Percentiles rank a stretch among this genome's conserved stretches.
These are phyloP conservation scores for Spea multiplicata DNA, from an alignment of 2,113 vertebrate genomes.

Conservation along the genomic window DNA sequence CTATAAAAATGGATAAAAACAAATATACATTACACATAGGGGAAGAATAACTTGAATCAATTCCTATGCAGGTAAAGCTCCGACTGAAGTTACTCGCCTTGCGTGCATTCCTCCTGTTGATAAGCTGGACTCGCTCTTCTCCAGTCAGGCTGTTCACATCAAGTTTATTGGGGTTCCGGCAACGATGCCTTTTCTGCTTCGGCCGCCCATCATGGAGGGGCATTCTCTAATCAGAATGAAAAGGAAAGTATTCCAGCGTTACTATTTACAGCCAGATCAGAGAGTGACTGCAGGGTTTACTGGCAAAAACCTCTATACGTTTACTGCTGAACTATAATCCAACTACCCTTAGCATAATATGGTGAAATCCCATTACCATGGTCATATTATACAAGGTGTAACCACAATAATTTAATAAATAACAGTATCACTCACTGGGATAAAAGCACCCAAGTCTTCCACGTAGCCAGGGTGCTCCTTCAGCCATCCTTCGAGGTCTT, in stretches of 20 bases:
- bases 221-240: conserved; percentile 61
- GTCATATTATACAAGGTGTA: background rate
- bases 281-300: no score
- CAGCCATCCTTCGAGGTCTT: conserved; percentile 91
- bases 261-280: background rate
- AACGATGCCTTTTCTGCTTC: conserved; percentile 96
- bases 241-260: background rate
- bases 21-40: no score
- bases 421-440: conserved; percentile 73
- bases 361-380: background rate
- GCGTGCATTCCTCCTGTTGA: conserved; percentile 96
- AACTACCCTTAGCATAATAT: background rate
- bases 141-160: conserved; percentile 96
- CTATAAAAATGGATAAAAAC: conserved; percentile 56
- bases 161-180: conserved; percentile 96
- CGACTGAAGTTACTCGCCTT: conserved; percentile 70
- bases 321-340: no score
- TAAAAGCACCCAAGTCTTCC: conserved; percentile 91
- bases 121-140: conserved; percentile 95
- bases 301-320: no score
- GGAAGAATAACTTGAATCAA: no score
- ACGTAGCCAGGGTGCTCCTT: conserved; percentile 94
- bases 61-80: no score
- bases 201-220: conserved; percentile 91
- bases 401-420: background rate